These are phyloP conservation scores for Bellardia bayeri DNA, from an alignment of 2,888 invertebrate species.

Conservation along the genomic window DNA sequence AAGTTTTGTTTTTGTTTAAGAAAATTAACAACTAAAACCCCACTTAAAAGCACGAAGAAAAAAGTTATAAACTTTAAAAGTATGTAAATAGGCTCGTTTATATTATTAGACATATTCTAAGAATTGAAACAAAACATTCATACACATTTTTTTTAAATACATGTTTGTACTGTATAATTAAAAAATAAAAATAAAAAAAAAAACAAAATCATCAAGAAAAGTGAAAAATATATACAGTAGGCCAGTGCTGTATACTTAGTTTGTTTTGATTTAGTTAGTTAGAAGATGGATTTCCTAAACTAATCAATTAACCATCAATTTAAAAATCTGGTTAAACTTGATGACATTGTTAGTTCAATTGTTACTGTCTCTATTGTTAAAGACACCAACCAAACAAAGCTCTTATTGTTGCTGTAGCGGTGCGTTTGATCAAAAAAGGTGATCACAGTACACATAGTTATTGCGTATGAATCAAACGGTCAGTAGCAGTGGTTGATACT, in stretches of 20 bases:
- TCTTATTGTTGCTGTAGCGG: background rate
- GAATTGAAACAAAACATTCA: conserved; percentile 43
- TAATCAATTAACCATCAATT: background rate
- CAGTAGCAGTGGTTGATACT: background rate
- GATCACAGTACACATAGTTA: background rate
- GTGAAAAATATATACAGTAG: background rate
- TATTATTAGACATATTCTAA: conserved; percentile 33
- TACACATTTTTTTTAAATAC: background rate
- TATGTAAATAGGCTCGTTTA: background rate
- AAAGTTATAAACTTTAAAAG: background rate
- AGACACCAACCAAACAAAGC: too few relatives aligned
- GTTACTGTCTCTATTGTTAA: background rate
- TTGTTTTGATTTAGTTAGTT: background rate
- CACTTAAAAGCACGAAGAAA: conserved; percentile 40
- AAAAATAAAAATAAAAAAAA: too few relatives aligned
- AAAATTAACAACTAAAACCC: conserved; percentile 59
- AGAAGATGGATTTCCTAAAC: background rate
- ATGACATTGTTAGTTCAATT: background rate
- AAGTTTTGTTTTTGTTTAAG: conserved; percentile 30
- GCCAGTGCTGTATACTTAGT: background rate
- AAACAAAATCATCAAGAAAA: background rate
- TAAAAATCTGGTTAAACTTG: conserved; percentile 15
- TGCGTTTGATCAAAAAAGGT: background rate
- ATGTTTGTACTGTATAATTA: background rate
- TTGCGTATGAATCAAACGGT: background rate